Base-by-base conservation (phyloP, 1,140 invertebrate genomes). In the Achatina immaculata region DNA sequence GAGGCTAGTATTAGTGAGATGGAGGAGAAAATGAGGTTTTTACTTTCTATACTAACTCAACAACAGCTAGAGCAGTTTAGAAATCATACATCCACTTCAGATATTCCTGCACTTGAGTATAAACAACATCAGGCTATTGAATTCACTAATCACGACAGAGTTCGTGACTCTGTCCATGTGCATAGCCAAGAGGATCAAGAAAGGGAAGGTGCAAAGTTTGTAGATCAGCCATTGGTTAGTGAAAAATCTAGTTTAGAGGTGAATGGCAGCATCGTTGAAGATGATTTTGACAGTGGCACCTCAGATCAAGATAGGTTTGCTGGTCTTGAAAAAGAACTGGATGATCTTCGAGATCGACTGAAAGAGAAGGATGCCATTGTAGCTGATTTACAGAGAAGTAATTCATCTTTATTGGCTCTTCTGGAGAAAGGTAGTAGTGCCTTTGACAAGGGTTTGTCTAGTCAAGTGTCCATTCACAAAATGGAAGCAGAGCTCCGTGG, bases 281-380 rank as follows among this genome's bases (percentile, higher is more conserved):
- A 77, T 38, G 42, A 38, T 65, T 62, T 77, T 45, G 69, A 55
- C 36, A 69, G 66, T 31, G 55, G 48, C 55, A 72, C 19, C 11
- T 81, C 68, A 66, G 45, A 71, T 40, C 55, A 75, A 38, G 81
- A 83, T 19, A 76, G 73, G 42, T 51, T 36, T 19, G 40, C 78
- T 43, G 69, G 81, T 43, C 51, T 79, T 55, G 80, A 78, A 65
- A 80, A 71, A 55, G 78, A 80, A 65, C 76, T 88, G 65, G 85
- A 88, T 71, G 78, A 84, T 55, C 78, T 89, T 14, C 68, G 83
- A 66, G 74, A 62, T 28, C 75, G 85, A 24, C 40, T 89, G 7
- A 77, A 82, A 55, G 86, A 89, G 51, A 89, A 89, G 81, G 89
- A 90, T 79, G 77, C 83, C 28, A 83, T 89, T 28, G 88, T 90